Percentiles rank a stretch among this genome's conserved stretches.
phyloP scores from a whole-genome alignment of 2,113 vertebrate genomes.

The Macquaria australasica region DNA sequence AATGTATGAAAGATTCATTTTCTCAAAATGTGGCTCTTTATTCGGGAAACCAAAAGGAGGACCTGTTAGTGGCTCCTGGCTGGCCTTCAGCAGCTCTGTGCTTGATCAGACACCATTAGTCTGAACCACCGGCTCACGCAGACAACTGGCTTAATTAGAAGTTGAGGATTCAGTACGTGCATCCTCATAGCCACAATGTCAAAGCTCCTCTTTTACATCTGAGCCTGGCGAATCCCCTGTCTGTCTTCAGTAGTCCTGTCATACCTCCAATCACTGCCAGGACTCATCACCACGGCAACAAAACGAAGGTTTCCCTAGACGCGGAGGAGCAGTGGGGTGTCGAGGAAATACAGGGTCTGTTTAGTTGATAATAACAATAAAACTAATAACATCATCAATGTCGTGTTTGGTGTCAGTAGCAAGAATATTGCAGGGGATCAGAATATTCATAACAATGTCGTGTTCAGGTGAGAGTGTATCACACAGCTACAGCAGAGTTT shows the following conservation, averaged over 20 bases:
- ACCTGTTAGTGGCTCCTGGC: slow-evolving; percentile 59
- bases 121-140: slow-evolving; percentile 41
- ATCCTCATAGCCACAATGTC: slow-evolving; percentile 36
- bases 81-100: slow-evolving; percentile 51
- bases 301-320: slow-evolving; percentile 42
- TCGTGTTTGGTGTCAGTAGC: not conserved
- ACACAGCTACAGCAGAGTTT: slow-evolving; percentile 2
- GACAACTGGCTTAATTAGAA: slow-evolving; percentile 64
- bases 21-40: slow-evolving; percentile 75
- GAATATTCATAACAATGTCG: not conserved
- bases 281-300: slow-evolving; percentile 76
- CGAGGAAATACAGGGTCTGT: slow-evolving; percentile 16
- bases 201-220: slow-evolving; percentile 49
- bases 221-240: slow-evolving; percentile 56
- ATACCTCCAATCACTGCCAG: slow-evolving; percentile 59
- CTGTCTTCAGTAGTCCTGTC: slow-evolving; percentile 59
- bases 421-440: slow-evolving; percentile 5
- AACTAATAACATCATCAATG: slow-evolving; percentile 1
- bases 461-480: not conserved
- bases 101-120: slow-evolving; percentile 57
- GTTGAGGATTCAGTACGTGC: slow-evolving; percentile 40
- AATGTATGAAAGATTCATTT: slow-evolving; percentile 84
- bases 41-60: slow-evolving; percentile 62
- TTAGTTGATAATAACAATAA: slow-evolving; percentile 21
- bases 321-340: slow-evolving; percentile 19